These are phyloP conservation scores for Ibycter americanus DNA, from an alignment of 2,797 vertebrate species.

Conservation along the genomic window DNA sequence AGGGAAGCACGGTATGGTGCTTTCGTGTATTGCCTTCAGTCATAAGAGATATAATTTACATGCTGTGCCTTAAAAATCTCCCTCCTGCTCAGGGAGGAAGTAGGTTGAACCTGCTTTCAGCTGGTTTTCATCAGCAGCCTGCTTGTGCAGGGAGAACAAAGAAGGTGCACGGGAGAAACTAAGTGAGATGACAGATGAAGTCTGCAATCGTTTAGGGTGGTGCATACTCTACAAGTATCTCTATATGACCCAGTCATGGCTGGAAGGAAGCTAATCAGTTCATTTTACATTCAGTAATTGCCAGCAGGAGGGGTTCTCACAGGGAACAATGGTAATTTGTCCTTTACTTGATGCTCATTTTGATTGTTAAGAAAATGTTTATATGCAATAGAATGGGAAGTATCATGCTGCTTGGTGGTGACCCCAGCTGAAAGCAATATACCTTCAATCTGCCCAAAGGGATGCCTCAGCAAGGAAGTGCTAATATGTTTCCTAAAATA, in stretches of 20 bases:
- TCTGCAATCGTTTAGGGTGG: not conserved
- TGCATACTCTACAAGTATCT: not conserved
- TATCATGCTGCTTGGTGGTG: not conserved
- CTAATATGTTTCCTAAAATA: constrained; percentile 61
- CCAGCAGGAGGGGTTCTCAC: not conserved
- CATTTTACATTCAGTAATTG: not conserved
- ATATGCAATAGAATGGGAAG: not conserved
- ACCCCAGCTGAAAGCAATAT: not conserved
- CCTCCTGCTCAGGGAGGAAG: constrained; percentile 38
- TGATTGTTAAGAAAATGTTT: not conserved
- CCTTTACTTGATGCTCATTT: not conserved
- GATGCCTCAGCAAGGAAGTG: constrained; percentile 6
- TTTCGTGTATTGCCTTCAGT: not conserved
- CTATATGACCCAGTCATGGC: not conserved
- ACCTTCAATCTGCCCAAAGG: not conserved
- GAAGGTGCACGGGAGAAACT: not conserved
- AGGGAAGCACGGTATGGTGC: not conserved
- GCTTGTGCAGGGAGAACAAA: not conserved
- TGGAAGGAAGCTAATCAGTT: not conserved
- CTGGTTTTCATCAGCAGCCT: constrained; percentile 34
- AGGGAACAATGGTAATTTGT: not conserved
- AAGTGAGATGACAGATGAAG: constrained; percentile 50
- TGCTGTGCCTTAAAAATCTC: constrained; percentile 31
- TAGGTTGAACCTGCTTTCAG: not conserved
- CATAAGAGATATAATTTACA: not conserved